Conservation (phyloP, 2,797 vertebrate genomes). For the Pteropus rufus region DNA sequence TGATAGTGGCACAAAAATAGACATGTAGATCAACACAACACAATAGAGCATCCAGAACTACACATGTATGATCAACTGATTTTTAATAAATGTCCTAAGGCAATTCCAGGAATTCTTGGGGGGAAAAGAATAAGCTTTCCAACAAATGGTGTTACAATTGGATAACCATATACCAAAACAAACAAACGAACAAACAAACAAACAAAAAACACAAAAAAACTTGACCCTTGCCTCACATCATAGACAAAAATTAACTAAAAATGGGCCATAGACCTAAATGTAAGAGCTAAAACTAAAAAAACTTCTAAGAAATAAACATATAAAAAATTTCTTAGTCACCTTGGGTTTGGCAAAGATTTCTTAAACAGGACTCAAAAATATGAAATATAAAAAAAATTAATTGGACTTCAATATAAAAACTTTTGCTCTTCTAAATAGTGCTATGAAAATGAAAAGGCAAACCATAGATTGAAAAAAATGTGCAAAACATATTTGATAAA, state of each 20-base stretch:
- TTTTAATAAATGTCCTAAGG: neutral
- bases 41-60: neutral
- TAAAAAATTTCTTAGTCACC: slow-evolving; percentile 1
- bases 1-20: neutral
- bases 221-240: neutral
- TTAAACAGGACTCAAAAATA: slow-evolving; percentile 53
- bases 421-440: slow-evolving; percentile 24
- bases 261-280: neutral
- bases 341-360: slow-evolving; percentile 42
- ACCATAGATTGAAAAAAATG: neutral
- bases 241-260: slow-evolving; percentile 16
- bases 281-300: slow-evolving; percentile 25
- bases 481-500: slow-evolving; percentile 36
- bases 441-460: slow-evolving; percentile 42
- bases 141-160: neutral
- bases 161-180: neutral
- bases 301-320: slow-evolving; percentile 1
- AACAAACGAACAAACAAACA: too few relatives aligned
- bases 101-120: neutral
- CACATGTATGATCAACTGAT: neutral
- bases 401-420: slow-evolving; percentile 39
- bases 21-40: neutral
- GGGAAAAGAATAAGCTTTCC: neutral
- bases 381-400: slow-evolving; percentile 51
- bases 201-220: neutral